A percentile compares a stretch with the other conserved stretches of the same genome.
phyloP scores from a whole-genome alignment of 2,113 vertebrate genomes.

The Platysternon megacephalum region DNA sequence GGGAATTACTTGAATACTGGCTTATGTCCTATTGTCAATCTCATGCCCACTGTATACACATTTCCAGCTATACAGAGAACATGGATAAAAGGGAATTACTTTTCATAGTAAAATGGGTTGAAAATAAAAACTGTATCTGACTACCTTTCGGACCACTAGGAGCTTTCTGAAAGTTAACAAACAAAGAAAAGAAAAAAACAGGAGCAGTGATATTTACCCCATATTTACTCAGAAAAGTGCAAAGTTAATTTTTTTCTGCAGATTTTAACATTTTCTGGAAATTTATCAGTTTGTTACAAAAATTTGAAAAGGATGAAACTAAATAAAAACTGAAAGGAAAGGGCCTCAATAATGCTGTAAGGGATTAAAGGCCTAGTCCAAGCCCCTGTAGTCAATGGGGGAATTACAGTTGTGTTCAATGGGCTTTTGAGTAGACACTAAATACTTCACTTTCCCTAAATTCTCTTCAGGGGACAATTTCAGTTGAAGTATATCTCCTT shows the following conservation, averaged over 20 bases:
- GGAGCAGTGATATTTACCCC: not conserved
- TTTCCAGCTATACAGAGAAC: not conserved
- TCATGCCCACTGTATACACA: not conserved
- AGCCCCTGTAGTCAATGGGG: not conserved
- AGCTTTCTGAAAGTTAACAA: not conserved
- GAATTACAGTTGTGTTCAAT: not conserved
- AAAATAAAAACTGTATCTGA: not conserved
- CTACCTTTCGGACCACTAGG: not conserved
- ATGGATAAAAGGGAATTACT: not conserved
- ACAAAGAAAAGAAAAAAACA: not conserved
- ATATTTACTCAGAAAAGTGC: not conserved
- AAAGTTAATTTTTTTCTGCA: not conserved
- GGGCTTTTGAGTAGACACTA: not conserved
- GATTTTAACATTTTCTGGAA: too few relatives aligned
- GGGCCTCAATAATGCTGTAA: not conserved
- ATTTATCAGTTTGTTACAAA: too few relatives aligned
- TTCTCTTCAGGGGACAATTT: conserved; percentile 31
- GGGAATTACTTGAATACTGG: not conserved
- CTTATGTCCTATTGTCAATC: not conserved
- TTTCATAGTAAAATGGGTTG: not conserved
- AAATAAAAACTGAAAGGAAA: not conserved
- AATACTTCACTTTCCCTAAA: not conserved
- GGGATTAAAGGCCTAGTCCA: not conserved
- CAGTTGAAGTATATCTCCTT: not conserved
- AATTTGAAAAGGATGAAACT: too few relatives aligned